Conservation (phyloP, 2,113 vertebrate genomes). For the Ardeotis arabs region DNA sequence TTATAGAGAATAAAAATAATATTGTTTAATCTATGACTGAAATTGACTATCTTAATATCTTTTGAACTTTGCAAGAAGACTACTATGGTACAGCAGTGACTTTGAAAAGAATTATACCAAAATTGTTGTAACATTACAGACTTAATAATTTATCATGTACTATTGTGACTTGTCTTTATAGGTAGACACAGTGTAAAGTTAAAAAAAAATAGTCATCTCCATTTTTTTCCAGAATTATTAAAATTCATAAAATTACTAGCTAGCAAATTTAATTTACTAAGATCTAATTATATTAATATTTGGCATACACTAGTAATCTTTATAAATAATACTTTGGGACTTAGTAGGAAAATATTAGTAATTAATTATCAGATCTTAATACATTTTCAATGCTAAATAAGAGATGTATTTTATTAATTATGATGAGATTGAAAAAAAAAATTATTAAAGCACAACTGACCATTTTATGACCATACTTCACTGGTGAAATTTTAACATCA, state of each 20-base stretch:
- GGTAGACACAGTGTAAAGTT: neutral
- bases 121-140: neutral
- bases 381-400: neutral
- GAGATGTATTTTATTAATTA: neutral
- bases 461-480: neutral
- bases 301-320: neutral
- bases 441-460: neutral
- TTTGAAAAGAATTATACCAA: neutral
- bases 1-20: slow-evolving; percentile 29
- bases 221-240: neutral
- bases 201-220: neutral
- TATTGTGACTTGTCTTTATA: neutral
- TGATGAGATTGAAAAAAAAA: neutral
- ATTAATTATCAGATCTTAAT: neutral
- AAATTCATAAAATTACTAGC: neutral
- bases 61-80: slow-evolving; percentile 49
- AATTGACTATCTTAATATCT: neutral
- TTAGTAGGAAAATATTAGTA: neutral
- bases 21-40: slow-evolving; percentile 10
- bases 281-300: neutral
- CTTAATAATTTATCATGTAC: neutral
- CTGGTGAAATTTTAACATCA: neutral
- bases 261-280: neutral
- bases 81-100: neutral
- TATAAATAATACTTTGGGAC: neutral